phyloP scores from a whole-genome alignment of 2,113 vertebrate species.

The Danionella cerebrum region DNA sequence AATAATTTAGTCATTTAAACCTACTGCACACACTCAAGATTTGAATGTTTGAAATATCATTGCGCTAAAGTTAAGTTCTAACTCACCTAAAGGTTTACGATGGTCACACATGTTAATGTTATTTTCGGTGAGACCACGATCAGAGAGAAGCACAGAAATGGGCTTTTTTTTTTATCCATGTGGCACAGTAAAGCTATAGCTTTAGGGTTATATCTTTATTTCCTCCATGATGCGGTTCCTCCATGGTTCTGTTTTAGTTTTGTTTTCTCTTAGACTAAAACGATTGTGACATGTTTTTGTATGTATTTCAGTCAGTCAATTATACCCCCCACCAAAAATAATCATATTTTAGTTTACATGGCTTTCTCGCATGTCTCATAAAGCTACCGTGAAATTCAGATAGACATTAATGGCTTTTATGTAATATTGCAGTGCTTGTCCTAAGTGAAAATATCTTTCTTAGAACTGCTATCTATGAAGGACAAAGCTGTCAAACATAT shows the following conservation, averaged over 20 bases:
- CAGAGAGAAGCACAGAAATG: background rate
- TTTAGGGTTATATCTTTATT: background rate
- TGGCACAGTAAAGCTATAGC: background rate
- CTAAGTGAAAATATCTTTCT: too few species aligned
- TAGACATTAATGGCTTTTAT: too few species aligned
- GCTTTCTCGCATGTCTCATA: too few species aligned
- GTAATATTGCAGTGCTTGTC: too few species aligned
- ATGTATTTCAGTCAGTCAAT: too few species aligned
- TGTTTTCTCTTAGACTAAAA: background rate
- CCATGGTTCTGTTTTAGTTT: background rate
- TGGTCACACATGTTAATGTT: constrained; percentile 1
- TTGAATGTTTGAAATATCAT: constrained; percentile 9
- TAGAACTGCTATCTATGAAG: too few species aligned
- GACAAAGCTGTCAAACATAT: too few species aligned
- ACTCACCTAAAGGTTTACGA: background rate
- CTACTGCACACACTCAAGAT: too few species aligned
- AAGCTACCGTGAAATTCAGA: too few species aligned
- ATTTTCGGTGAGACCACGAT: constrained; percentile 4
- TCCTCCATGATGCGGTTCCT: background rate
- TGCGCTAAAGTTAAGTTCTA: constrained; percentile 5
- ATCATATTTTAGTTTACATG: too few species aligned
- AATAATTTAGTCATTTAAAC: too few species aligned
- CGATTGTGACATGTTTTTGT: background rate
- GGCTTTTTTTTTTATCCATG: background rate
- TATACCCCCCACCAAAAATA: too few species aligned